Conservation (phyloP, 2,113 vertebrate species). For the Cochlearius cochlearius region DNA sequence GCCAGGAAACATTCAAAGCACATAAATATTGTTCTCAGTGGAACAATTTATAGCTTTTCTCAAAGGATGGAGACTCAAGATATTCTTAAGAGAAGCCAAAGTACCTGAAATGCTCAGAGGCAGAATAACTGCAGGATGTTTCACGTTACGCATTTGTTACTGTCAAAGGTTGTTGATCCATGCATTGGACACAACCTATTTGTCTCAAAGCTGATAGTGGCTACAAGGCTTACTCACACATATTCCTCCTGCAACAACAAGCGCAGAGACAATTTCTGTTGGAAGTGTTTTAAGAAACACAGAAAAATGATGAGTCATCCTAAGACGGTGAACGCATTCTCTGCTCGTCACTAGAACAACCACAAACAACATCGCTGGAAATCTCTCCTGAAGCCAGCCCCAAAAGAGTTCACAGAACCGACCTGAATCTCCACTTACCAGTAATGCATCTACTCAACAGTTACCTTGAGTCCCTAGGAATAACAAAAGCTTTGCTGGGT, state of each 20-base stretch:
- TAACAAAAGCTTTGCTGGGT: background rate
- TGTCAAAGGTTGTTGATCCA: background rate
- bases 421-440: background rate
- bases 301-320: background rate
- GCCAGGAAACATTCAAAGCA: background rate
- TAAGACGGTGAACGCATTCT: background rate
- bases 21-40: background rate
- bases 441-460: background rate
- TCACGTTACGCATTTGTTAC: background rate
- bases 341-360: background rate
- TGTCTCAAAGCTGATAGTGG: background rate
- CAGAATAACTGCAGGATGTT: background rate
- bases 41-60: background rate
- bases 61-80: background rate
- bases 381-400: background rate
- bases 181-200: background rate
- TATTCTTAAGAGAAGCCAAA: background rate
- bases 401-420: background rate
- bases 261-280: background rate
- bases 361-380: background rate
- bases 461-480: background rate
- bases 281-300: background rate
- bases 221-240: background rate
- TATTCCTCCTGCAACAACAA: background rate
- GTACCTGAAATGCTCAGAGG: background rate